Conservation (phyloP, 2,888 invertebrate genomes). For the Heliconius ismenius region DNA sequence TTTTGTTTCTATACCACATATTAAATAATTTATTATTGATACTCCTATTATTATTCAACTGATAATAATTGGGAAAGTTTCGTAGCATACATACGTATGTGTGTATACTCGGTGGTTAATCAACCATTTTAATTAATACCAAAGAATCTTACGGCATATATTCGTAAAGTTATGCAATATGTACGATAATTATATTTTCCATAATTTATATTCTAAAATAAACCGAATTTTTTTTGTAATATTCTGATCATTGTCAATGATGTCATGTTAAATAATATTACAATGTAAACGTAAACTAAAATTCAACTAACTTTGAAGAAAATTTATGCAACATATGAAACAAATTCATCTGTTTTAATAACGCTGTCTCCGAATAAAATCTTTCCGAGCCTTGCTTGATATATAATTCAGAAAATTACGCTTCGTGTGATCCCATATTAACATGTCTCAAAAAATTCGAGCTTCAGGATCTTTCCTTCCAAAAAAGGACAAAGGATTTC, state of each 20-base stretch:
- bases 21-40: slow-evolving; percentile 34
- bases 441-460: neutral
- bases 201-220: too few species aligned
- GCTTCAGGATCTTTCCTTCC: neutral
- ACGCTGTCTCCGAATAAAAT: neutral
- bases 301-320: too few species aligned
- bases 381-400: neutral
- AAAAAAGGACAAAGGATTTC: neutral
- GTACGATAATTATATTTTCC: neutral
- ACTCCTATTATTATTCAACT: slow-evolving; percentile 22
- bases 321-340: neutral
- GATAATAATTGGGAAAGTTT: slow-evolving; percentile 34
- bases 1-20: slow-evolving; percentile 29
- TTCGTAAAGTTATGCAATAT: neutral
- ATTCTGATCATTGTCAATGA: too few species aligned
- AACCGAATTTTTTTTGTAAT: neutral
- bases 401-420: slow-evolving; percentile 7
- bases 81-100: neutral
- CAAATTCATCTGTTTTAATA: neutral
- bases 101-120: neutral
- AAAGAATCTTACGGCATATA: neutral
- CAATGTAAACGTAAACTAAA: too few species aligned
- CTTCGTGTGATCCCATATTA: neutral
- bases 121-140: slow-evolving; percentile 11
- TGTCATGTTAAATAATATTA: too few species aligned